Base-by-base conservation (phyloP, 2,888 invertebrate genomes). In the Lithophane ornitopus region DNA sequence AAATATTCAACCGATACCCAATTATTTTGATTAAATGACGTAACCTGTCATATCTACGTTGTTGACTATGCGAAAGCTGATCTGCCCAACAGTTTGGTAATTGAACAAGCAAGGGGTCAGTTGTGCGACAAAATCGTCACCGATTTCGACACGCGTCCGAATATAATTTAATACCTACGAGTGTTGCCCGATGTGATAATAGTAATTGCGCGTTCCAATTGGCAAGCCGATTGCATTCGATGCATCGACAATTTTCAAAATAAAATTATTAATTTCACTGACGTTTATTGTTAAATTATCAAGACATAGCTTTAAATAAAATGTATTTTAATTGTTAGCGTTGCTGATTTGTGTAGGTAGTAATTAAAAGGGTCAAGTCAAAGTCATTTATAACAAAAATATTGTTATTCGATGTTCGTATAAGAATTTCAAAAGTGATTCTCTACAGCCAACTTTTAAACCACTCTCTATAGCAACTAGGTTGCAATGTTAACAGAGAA, bases 161-260 rank as follows among this genome's bases (percentile, higher is more conserved):
- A 88, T 88, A 89, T 89, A 88, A 89, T 88, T 91, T 87, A 87
- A 89, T 88, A 85, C 81, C 76, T 76, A 71, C 81, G 85, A 85
- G 81, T 85, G 84, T 81, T 87, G 85, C 86, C 84, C 86, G 85
- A 87, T 85, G 89, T 89, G 89, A 90, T 91, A 90, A 90, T 91
- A 87, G 87, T 90, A 88, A 91, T 89, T 84, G 88, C 83, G 79
- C 85, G 82, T 84, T 82, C 81, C 83, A 85, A 85, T 86, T 83
- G 81, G 86, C 77, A 75, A 61, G 73, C 68, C 63, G 68, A 74
- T 81, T 54, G 72, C 62, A 49, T 83, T 66, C 78, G 52, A 59
- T 46, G 59, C 69, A 68, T 72, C 66, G 67, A 65, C 61, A 69
- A 62, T 62, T 84, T 78, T 49, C 34, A 58, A 78, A 81, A 81